phyloP scores from a whole-genome alignment of 2,888 invertebrate species.

The Tetranychus piercei region DNA sequence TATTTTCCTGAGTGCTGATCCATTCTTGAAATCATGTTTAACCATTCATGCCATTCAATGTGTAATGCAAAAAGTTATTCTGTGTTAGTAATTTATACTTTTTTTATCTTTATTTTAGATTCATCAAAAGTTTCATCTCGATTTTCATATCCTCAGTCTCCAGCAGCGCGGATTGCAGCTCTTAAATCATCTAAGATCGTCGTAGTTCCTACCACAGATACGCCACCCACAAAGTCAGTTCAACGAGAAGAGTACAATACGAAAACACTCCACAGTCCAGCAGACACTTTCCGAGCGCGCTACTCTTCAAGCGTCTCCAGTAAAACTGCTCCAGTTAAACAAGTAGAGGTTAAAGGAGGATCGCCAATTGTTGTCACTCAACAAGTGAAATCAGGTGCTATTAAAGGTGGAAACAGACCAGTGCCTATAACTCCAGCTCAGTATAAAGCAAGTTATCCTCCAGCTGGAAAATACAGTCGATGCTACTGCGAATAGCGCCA shows the following conservation, averaged over 20 bases:
- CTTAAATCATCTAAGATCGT: neutral
- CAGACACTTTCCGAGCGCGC: neutral
- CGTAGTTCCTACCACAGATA: neutral
- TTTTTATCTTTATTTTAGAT: neutral
- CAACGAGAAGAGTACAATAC: neutral
- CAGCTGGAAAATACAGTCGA: conserved; percentile 1
- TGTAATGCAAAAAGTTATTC: neutral
- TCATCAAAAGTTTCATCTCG: neutral
- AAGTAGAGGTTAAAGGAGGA: neutral
- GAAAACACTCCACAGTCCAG: neutral
- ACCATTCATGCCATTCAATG: no score
- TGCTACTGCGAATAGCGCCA: conserved; percentile 8
- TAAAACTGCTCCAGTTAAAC: neutral
- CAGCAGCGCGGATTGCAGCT: neutral
- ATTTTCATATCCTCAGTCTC: neutral
- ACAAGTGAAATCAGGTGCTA: neutral
- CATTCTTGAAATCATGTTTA: no score
- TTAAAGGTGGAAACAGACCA: neutral
- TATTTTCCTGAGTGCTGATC: no score
- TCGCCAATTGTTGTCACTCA: neutral
- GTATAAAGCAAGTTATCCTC: conserved; percentile 3
- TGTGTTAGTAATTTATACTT: no score
- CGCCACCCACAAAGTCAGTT: neutral
- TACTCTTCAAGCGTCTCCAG: neutral
- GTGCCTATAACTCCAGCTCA: conserved; percentile 5